A percentile compares a stretch with the other conserved stretches of the same genome.
Evolutionary conservation across 2,797 vertebrate genomes (phyloP).

Genomic region (Intellagama lesueurii): DNA sequence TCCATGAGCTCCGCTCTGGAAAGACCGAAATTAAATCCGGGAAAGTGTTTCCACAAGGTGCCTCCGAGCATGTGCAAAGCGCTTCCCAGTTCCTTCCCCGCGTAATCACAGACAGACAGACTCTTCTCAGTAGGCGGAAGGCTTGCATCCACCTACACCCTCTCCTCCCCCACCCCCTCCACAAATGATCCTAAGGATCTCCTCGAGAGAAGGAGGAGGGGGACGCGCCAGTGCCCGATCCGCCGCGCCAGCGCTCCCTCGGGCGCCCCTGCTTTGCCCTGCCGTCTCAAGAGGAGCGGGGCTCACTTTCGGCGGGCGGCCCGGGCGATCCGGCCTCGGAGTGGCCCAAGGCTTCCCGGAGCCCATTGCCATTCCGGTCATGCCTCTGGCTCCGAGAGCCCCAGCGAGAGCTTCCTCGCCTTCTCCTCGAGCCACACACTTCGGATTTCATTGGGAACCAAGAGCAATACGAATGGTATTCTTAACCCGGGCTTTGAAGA

Average conservation of each 20-base stretch:
- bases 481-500: background rate
- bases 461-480: background rate
- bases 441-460: background rate
- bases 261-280: background rate
- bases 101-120: background rate
- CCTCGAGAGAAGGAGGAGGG: background rate
- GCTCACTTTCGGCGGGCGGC: background rate
- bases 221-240: constrained; percentile 8
- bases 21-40: too few relatives aligned
- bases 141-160: too few relatives aligned
- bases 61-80: background rate
- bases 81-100: background rate
- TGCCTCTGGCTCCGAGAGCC: background rate
- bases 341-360: background rate
- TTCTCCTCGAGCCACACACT: background rate
- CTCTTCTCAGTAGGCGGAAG: background rate
- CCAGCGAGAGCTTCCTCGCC: background rate
- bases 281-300: background rate
- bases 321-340: background rate
- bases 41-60: background rate
- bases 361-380: constrained; percentile 30
- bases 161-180: background rate
- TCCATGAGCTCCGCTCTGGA: background rate
- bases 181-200: background rate
- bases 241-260: background rate